These are phyloP conservation scores for Drosophila nr. fundita DNA, from an alignment of 2,888 invertebrate species.

Conservation along the genomic window DNA sequence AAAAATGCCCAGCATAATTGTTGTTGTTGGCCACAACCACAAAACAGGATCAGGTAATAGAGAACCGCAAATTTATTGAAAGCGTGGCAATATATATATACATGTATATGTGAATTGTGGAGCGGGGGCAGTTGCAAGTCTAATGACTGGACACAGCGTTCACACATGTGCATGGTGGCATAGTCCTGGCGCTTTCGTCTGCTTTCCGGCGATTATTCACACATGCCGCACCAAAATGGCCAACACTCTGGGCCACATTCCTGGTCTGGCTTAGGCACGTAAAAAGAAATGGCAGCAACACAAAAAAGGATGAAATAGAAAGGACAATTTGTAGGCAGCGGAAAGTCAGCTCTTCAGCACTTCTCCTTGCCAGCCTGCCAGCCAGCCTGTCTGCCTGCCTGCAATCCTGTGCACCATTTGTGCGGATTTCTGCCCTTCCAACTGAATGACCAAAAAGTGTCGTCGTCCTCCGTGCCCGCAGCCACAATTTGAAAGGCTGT, in stretches of 20 bases:
- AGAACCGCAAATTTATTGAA: slow-evolving; percentile 79
- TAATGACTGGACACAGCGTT: slow-evolving; percentile 19
- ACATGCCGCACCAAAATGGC: slow-evolving; percentile 78
- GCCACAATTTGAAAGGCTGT: slow-evolving; percentile 44
- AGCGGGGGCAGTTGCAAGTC: slow-evolving; percentile 3
- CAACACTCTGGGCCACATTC: slow-evolving; percentile 65
- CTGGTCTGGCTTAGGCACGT: slow-evolving; percentile 47
- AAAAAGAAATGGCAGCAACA: slow-evolving; percentile 14
- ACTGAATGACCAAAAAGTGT: slow-evolving; percentile 65
- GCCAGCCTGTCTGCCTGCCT: background rate
- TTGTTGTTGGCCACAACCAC: slow-evolving; percentile 40
- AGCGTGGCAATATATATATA: slow-evolving; percentile 43
- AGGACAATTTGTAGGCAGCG: slow-evolving; percentile 69
- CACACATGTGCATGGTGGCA: slow-evolving; percentile 3
- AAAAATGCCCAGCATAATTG: background rate
- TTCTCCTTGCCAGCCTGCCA: background rate
- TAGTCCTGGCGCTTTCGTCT: slow-evolving; percentile 31
- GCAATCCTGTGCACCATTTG: slow-evolving; percentile 53
- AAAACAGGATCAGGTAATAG: slow-evolving; percentile 70
- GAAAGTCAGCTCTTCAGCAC: slow-evolving; percentile 14
- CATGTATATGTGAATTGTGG: slow-evolving; percentile 51
- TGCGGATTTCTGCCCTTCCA: slow-evolving; percentile 57
- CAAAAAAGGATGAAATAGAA: slow-evolving; percentile 12
- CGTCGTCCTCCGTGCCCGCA: slow-evolving; percentile 10
- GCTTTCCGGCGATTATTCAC: slow-evolving; percentile 82